Evolutionary conservation across 2,888 invertebrate species (phyloP).

Genomic region (Arge pagana): DNA sequence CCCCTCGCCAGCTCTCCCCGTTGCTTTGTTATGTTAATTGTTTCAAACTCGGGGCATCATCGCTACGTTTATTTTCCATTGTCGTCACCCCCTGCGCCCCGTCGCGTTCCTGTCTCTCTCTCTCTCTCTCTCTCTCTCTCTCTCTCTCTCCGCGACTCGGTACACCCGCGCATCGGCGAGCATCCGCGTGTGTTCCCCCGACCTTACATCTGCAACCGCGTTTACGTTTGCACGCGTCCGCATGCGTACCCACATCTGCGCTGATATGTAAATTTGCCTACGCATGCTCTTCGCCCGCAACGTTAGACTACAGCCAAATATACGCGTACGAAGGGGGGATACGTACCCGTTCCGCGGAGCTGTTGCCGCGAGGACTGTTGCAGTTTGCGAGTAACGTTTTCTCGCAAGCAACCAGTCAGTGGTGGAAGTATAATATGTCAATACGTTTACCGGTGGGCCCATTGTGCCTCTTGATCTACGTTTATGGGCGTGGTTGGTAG

Average conservation of each 20-base stretch:
- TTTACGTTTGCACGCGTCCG: too few species aligned
- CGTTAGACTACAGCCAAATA: too few species aligned
- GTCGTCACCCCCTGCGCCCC: conserved; percentile 26
- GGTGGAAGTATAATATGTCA: conserved; percentile 45
- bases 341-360: neutral
- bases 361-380: conserved; percentile 27
- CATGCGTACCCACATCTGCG: too few species aligned
- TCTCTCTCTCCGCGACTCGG: conserved; percentile 36
- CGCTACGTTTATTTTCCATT: conserved; percentile 54
- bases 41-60: conserved; percentile 55
- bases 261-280: too few species aligned
- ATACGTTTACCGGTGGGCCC: conserved; percentile 48
- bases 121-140: conserved; percentile 33
- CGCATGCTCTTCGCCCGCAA: too few species aligned
- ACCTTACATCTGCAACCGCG: neutral
- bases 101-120: conserved; percentile 1
- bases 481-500: conserved; percentile 39
- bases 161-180: neutral
- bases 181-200: conserved; percentile 1
- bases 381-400: conserved; percentile 48
- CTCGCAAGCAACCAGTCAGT: conserved; percentile 33
- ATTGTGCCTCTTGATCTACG: conserved; percentile 50
- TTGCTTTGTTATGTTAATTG: conserved; percentile 57
- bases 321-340: too few species aligned
- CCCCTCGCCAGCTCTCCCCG: conserved; percentile 31